phyloP scores from a whole-genome alignment of 2,113 vertebrate genomes.

The Geothlypis trichas region DNA sequence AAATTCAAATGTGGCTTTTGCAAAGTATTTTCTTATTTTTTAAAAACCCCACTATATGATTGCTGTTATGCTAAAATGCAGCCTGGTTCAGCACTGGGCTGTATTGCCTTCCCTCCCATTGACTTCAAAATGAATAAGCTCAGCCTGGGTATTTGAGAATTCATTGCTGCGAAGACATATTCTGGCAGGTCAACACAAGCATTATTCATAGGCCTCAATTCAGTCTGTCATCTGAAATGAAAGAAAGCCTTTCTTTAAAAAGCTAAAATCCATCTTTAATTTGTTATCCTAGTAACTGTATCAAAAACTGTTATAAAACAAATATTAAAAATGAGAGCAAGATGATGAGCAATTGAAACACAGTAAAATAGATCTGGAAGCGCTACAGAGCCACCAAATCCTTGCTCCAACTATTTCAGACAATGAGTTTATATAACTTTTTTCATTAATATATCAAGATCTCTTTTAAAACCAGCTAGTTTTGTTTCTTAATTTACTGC shows the following conservation, averaged over 20 bases:
- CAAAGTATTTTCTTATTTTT: background rate
- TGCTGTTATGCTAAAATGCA: background rate
- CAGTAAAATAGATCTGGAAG: slow-evolving; percentile 8
- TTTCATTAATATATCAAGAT: background rate
- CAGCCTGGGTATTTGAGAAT: slow-evolving; percentile 56
- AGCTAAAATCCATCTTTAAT: slow-evolving; percentile 55
- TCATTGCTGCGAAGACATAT: slow-evolving; percentile 44
- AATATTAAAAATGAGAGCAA: slow-evolving; percentile 11
- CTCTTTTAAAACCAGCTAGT: background rate
- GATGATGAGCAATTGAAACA: background rate
- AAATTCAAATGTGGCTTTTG: background rate
- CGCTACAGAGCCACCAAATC: background rate
- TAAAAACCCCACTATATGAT: background rate
- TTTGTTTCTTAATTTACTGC: slow-evolving; percentile 17
- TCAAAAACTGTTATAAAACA: slow-evolving; percentile 37
- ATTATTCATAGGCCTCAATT: slow-evolving; percentile 59
- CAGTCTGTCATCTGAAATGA: slow-evolving; percentile 60
- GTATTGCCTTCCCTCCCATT: slow-evolving; percentile 35
- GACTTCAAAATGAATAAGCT: slow-evolving; percentile 57
- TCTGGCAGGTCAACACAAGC: slow-evolving; percentile 64
- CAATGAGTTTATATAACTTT: background rate
- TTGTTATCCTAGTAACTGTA: slow-evolving; percentile 47
- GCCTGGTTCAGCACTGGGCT: background rate
- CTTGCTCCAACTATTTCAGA: background rate
- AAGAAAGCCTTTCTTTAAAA: slow-evolving; percentile 48